Conservation (phyloP, 2,888 invertebrate species). For the Autographa gamma region DNA sequence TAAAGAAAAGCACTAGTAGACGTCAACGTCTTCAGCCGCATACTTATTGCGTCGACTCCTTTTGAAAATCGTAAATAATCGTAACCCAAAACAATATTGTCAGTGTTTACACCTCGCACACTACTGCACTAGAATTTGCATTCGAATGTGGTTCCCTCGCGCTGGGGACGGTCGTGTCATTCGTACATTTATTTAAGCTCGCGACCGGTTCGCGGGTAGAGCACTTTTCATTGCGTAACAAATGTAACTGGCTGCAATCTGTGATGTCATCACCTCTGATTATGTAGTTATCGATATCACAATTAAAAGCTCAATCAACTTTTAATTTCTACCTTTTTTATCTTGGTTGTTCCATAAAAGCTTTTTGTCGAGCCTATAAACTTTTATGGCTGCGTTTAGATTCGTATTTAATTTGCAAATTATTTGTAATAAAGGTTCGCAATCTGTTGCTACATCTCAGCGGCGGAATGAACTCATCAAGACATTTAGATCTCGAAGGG, state of each 20-base stretch:
- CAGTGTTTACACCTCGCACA: constrained; percentile 46
- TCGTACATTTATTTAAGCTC: constrained; percentile 52
- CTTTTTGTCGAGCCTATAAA: background rate
- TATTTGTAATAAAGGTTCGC: background rate
- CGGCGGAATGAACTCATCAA: background rate
- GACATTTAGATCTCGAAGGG: background rate
- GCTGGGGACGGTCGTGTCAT: constrained; percentile 33
- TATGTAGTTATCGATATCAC: constrained; percentile 26
- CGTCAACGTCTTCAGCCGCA: background rate
- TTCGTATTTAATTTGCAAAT: background rate
- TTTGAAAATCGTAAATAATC: constrained; percentile 1
- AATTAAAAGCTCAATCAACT: constrained; percentile 23
- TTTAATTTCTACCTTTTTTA: constrained; percentile 22
- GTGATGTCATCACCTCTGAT: constrained; percentile 49
- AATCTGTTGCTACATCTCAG: background rate
- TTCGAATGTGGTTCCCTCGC: constrained; percentile 56
- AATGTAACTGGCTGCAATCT: constrained; percentile 60
- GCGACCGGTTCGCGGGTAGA: constrained; percentile 61
- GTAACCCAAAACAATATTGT: constrained; percentile 34
- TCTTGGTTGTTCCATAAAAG: constrained; percentile 6
- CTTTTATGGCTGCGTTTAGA: background rate
- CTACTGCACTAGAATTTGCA: constrained; percentile 56
- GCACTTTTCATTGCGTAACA: constrained; percentile 64
- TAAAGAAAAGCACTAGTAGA: no score
- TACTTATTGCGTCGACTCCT: background rate